Evolutionary conservation across 2,888 invertebrate genomes (phyloP), one percentile per base, ranked within the genome.

Genomic region (Rhynchonema sp.): DNA sequence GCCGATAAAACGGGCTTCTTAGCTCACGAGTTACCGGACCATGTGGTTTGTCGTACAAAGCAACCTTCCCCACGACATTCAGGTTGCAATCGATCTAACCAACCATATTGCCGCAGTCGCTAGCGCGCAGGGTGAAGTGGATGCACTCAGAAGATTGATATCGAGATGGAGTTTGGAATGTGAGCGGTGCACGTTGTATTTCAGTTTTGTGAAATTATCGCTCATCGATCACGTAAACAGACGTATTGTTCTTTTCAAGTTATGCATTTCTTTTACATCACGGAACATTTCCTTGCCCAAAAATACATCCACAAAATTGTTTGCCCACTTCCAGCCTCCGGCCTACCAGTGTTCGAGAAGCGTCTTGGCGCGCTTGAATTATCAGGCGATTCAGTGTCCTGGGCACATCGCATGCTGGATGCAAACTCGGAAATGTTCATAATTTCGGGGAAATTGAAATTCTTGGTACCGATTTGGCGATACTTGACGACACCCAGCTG

Each of bases 161-260:
- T 86, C 87, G 73, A 84, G 87, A 70, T 91, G 91, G 91, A 86
- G 88, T 0, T 75, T 91, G 26, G 90, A 91, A 78, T 89, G 91
- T 86, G 75, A 82, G 84, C n/a, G n/a, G n/a, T n/a, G n/a, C n/a
- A n/a, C n/a, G n/a, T n/a, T n/a, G n/a, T n/a, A n/a, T n/a, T n/a
- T n/a, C n/a, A n/a, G n/a, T n/a, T n/a, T n/a, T n/a, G n/a, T n/a
- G n/a, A n/a, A n/a, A n/a, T n/a, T n/a, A n/a, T n/a, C n/a, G n/a
- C n/a, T n/a, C n/a, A n/a, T n/a, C n/a, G n/a, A n/a, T n/a, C n/a
- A n/a, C n/a, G n/a, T n/a, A n/a, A n/a, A n/a, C n/a, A n/a, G n/a
- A n/a, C n/a, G n/a, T n/a, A n/a, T n/a, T n/a, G n/a, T n/a, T n/a
- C n/a, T n/a, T n/a, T n/a, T n/a, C n/a, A n/a, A n/a, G n/a, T n/a